Evolutionary conservation across 2,113 vertebrate species (phyloP).

Genomic region (Pteropus alecto): DNA sequence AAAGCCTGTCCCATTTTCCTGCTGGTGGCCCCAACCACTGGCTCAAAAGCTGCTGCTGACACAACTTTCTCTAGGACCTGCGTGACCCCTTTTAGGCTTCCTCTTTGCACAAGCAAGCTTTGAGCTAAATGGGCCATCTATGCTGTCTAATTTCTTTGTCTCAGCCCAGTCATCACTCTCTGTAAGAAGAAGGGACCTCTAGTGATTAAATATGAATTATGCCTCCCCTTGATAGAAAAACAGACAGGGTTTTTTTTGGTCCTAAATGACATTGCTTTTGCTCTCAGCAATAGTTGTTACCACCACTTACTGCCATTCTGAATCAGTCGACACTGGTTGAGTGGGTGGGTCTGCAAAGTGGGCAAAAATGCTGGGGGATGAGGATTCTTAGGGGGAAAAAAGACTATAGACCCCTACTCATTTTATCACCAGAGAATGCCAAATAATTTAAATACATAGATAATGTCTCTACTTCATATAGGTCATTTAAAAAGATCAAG

Average conservation of each 20-base stretch:
- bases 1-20: neutral
- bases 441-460: neutral
- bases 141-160: neutral
- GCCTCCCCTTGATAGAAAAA: neutral
- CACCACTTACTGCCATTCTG: neutral
- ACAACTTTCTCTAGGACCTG: neutral
- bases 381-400: neutral
- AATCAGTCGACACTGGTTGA: neutral
- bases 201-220: neutral
- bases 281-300: neutral
- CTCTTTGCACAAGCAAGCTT: neutral
- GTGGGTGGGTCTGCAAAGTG: neutral
- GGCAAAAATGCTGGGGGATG: neutral
- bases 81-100: neutral
- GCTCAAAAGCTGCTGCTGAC: too few species aligned
- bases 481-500: neutral
- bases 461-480: neutral
- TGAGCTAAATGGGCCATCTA: neutral
- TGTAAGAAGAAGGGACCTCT: neutral
- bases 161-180: neutral
- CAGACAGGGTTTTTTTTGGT: neutral
- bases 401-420: neutral
- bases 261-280: neutral
- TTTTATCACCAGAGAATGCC: neutral
- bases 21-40: rapidly evolving